These are phyloP conservation scores for Ariopsis seemanni DNA, from an alignment of 2,113 vertebrate genomes.

Conservation along the genomic window DNA sequence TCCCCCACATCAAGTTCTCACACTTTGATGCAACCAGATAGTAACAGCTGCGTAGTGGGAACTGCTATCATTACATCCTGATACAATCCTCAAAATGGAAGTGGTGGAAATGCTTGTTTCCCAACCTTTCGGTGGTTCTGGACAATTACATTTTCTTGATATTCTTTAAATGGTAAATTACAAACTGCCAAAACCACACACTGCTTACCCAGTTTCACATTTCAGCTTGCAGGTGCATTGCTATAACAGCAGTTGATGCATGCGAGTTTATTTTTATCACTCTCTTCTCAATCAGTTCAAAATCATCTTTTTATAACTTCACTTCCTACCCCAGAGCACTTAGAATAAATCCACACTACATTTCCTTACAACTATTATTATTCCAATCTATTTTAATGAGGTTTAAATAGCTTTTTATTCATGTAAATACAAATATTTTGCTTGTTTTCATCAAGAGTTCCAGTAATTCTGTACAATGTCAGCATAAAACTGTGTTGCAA, in stretches of 20 bases:
- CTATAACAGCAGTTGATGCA: background rate
- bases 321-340: background rate
- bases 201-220: background rate
- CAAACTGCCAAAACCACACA: background rate
- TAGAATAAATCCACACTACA: background rate
- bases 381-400: background rate
- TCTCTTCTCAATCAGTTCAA: background rate
- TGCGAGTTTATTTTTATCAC: background rate
- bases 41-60: too few species aligned
- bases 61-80: background rate
- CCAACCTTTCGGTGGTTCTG: background rate
- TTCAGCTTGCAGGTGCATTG: background rate
- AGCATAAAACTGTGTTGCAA: background rate
- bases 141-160: background rate
- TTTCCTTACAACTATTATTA: background rate
- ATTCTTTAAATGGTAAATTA: background rate
- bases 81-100: background rate
- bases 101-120: background rate
- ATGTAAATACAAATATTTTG: conserved; percentile 21
- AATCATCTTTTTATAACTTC: background rate
- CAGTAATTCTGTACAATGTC: conserved; percentile 25
- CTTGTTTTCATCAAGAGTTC: conserved; percentile 14
- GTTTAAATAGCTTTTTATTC: conserved; percentile 28
- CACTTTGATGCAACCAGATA: background rate
- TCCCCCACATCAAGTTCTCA: background rate